Evolutionary conservation across 2,797 vertebrate species (phyloP), one percentile per base, ranked within the genome.

Genomic region (Bradypus variegatus): DNA sequence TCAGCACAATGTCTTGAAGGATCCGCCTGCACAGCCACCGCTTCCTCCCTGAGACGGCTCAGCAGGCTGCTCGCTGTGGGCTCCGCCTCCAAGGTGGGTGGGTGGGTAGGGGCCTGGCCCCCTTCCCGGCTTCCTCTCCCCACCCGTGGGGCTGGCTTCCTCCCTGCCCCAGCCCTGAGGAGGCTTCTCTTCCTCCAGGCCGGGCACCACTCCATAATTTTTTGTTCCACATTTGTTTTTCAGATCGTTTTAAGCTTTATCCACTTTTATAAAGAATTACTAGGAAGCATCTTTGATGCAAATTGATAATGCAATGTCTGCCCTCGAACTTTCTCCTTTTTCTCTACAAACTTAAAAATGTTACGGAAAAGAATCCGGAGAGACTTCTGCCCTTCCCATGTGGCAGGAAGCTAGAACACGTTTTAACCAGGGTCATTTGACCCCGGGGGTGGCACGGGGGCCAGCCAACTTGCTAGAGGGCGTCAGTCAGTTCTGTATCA

Each of bases 231-330:
- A 89, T 75, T 91, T 62, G 84, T 25, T 94, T 96, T 5, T 14
- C 58, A 82, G 55, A 45, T 60, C 86, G n/a, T 90, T 96, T 93
- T 94, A 98, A 98, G 92, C 95, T 99, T 25, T 97, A 97, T 62
- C 97, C 97, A 93, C 97, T 98, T 91, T 97, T 98, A 58, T 97
- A 98, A 95, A 94, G 95, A 98, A 15, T 97, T 98, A 97, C 33
- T 90, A 94, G 91, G 96, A 98, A 90, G 96, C 98, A 78, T 89
- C 92, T 95, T 45, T 92, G 14, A 94, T 96, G 72, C 93, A 93
- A 60, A 98, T 64, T 96, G 97, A 19, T 86, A 98, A 45, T 53
- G 96, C 96, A 23, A 95, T 94, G 0, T 97, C 97, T 60, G 86
- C 89, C 79, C 95, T 94, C 12, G 97, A 98, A 86, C 98, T 98